Conservation (phyloP, 2,888 invertebrate species). For the Diploptera punctata region DNA sequence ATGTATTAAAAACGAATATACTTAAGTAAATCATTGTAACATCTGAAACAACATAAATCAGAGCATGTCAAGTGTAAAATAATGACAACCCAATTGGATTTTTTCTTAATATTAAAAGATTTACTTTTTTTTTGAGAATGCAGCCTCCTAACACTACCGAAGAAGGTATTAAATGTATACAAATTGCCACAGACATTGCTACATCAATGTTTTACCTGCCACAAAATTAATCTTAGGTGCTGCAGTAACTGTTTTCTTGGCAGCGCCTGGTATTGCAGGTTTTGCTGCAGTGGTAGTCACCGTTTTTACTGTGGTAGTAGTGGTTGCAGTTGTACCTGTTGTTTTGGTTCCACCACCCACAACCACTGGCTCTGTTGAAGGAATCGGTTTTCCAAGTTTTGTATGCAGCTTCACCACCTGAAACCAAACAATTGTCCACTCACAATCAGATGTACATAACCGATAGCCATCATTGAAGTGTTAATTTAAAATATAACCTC, state of each 20-base stretch:
- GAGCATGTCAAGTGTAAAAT: no score
- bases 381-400: constrained; percentile 96
- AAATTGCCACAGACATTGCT: constrained; percentile 13
- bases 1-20: no score
- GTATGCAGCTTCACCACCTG: constrained; percentile 89
- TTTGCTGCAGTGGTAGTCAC: constrained; percentile 49
- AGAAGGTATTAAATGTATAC: neutral
- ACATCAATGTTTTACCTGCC: constrained; percentile 58
- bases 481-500: no score
- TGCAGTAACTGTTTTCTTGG: constrained; percentile 62
- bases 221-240: constrained; percentile 87
- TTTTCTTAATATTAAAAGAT: no score
- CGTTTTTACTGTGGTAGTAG: constrained; percentile 46
- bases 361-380: constrained; percentile 93
- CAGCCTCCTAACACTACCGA: no score
- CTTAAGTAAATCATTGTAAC: no score
- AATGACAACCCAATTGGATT: no score
- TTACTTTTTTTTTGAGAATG: no score
- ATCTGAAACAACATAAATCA: no score
- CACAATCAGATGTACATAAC: no score
- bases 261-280: constrained; percentile 46
- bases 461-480: no score
- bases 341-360: constrained; percentile 54
- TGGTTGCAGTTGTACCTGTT: constrained; percentile 43
- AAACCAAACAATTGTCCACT: no score